These are phyloP conservation scores for Nicator chloris DNA, from an alignment of 2,113 vertebrate genomes.

Conservation along the genomic window DNA sequence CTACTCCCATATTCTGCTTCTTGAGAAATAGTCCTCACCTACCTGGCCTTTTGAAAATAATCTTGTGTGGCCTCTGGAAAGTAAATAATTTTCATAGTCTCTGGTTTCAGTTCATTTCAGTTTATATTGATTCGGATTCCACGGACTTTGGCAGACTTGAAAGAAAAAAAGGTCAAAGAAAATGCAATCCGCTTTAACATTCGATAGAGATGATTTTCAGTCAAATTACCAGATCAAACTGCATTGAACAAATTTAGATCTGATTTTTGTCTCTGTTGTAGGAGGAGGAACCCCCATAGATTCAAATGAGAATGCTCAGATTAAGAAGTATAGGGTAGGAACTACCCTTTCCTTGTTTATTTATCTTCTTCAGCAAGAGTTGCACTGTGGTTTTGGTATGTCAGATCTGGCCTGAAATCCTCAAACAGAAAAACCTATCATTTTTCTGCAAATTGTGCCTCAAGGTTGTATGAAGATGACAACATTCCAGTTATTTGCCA, in stretches of 20 bases:
- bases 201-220: background rate
- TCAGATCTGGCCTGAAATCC: background rate
- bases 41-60: background rate
- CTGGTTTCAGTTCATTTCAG: conserved; percentile 3
- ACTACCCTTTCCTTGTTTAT: background rate
- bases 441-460: background rate
- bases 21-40: conserved; percentile 3
- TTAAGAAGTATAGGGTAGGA: background rate
- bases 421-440: background rate
- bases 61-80: background rate
- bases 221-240: background rate
- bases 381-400: background rate
- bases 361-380: background rate
- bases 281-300: background rate
- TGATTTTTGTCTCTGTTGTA: background rate
- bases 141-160: background rate
- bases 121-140: conserved; percentile 5
- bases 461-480: background rate
- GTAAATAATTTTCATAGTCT: background rate
- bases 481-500: background rate
- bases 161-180: background rate
- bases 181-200: background rate
- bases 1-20: background rate
- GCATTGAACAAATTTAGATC: background rate
- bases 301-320: background rate